These are phyloP conservation scores for Donacobius atricapilla DNA, from an alignment of 2,113 vertebrate genomes.

Conservation along the genomic window DNA sequence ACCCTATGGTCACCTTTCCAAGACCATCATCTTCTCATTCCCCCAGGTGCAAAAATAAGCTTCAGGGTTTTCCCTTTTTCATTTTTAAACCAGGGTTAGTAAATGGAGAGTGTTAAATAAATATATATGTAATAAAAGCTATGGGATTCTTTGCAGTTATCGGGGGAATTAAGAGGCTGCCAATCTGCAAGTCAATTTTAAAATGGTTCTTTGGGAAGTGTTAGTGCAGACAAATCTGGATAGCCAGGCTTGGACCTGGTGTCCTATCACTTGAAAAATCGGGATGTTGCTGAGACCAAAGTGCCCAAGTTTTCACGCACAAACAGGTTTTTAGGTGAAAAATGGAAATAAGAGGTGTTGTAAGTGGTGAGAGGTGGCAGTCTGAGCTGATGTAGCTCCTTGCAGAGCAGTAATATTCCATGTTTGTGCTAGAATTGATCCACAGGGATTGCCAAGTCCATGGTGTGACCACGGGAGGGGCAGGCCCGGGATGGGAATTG, in stretches of 20 bases:
- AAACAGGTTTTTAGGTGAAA: constrained; percentile 13
- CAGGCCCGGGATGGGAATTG: not conserved
- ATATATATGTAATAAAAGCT: not conserved
- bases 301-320: constrained; percentile 9
- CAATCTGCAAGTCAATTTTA: constrained; percentile 8
- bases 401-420: not conserved
- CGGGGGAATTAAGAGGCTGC: constrained; percentile 33
- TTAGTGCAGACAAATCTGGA: constrained; percentile 23
- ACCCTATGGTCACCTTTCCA: constrained; percentile 20
- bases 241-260: not conserved
- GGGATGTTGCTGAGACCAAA: not conserved
- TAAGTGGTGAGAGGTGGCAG: not conserved
- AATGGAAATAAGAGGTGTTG: constrained; percentile 25
- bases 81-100: constrained; percentile 51
- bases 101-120: constrained; percentile 19
- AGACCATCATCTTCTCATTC: constrained; percentile 42
- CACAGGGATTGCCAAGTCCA: not conserved
- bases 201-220: not conserved
- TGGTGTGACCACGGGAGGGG: not conserved
- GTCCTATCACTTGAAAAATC: not conserved
- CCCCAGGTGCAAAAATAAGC: not conserved
- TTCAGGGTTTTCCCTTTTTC: not conserved
- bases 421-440: not conserved
- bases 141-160: not conserved
- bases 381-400: constrained; percentile 1